Base-by-base conservation (phyloP, 2,797 vertebrate genomes). In the Apogon talboti region DNA sequence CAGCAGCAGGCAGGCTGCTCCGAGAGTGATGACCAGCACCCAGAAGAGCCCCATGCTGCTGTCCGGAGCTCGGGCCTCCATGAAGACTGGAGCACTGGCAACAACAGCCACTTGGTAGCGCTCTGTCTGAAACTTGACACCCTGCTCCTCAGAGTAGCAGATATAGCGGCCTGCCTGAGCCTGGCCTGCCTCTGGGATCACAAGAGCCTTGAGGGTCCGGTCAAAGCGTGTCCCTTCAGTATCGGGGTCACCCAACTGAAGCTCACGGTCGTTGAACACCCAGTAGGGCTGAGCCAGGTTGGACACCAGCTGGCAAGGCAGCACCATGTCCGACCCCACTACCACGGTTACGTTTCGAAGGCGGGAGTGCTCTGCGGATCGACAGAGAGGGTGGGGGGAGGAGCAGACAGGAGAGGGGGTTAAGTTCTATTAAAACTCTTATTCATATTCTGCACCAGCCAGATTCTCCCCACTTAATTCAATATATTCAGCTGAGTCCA, bases 131-230 rank as follows among this genome's bases (percentile, higher is more conserved):
- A 98, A 92, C 47, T 92, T 95, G 1, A 94, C 90, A 0, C 95
- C 95, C 19, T 96, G 95, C 83, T 99, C 97, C 85, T 96, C 95
- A 0, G 96, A 96, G 81, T 94, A 95, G 89, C 97, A 99, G 55
- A 91, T 75, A 53, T 98, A 99, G 3, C 90, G 92, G 0, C 97
- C 97, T 0, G 94, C 91, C 9, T 98, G 95, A 65, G 88, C 91
- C 1, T 93, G 85, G 0, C 93, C 90, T 0, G 95, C 94, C 0
- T 92, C 88, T 0, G 95, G 94, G 48, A 98, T 86, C 3, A 98
- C 93, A 28, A 99, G 92, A 0, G 96, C 95, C 52, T 95, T 93
- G 1, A 97, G 94, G 1, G 91, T 92, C 0, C 87, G 37, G 33
- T 98, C 96, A 0, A 93, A 96, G 11, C 95, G 93, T 0, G 95